Evolutionary conservation across 2,888 invertebrate genomes (phyloP).

Genomic region (Agrochola circellaris): DNA sequence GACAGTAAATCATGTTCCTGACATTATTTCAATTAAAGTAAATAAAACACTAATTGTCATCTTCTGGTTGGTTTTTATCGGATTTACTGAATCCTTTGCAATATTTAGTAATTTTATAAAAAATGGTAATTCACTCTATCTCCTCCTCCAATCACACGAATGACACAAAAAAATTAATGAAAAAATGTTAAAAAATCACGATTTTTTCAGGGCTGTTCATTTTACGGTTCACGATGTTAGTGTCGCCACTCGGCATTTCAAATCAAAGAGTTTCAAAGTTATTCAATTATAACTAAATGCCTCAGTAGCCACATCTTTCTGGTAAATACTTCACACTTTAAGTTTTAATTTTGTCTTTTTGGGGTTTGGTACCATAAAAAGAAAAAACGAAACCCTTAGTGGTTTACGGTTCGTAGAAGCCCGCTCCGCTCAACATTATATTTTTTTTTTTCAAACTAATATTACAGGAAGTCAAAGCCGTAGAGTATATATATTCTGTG

Average conservation of each 20-base stretch:
- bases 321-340: not conserved
- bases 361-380: too few relatives aligned
- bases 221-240: conserved; percentile 54
- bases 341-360: not conserved
- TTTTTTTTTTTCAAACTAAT: too few relatives aligned
- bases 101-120: conserved; percentile 29
- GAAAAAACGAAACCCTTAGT: too few relatives aligned
- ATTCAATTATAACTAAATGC: not conserved
- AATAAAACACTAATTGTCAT: conserved; percentile 55
- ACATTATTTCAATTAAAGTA: conserved; percentile 51
- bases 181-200: conserved; percentile 65
- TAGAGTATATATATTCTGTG: too few relatives aligned
- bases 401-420: too few relatives aligned
- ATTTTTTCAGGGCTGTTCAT: conserved; percentile 62
- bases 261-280: not conserved
- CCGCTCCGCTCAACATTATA: too few relatives aligned
- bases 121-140: conserved; percentile 37
- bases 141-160: conserved; percentile 45
- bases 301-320: conserved; percentile 23
- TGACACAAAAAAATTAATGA: conserved; percentile 69
- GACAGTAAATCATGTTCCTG: conserved; percentile 47
- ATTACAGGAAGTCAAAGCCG: not conserved
- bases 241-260: conserved; percentile 41
- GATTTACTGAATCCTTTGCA: conserved; percentile 8
- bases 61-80: conserved; percentile 12